These are phyloP conservation scores for Stenoptilia bipunctidactyla DNA, from an alignment of 2,888 invertebrate species.

Conservation along the genomic window DNA sequence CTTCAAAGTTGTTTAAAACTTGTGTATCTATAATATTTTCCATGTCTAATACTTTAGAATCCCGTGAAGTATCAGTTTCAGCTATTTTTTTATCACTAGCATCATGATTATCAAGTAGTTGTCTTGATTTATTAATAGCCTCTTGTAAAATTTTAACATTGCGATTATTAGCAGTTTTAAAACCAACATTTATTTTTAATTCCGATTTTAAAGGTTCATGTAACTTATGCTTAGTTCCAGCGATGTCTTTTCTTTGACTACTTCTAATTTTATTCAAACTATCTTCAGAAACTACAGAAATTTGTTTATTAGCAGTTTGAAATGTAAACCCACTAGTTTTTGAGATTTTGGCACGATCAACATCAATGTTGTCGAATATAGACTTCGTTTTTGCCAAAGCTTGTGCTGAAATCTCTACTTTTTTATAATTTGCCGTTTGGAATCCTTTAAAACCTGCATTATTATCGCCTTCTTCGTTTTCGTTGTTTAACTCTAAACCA, in stretches of 20 bases:
- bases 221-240: too few relatives aligned
- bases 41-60: not conserved
- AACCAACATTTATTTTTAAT: slow-evolving; percentile 10
- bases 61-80: too few relatives aligned
- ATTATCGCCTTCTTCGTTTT: not conserved
- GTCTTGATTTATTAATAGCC: slow-evolving; percentile 25
- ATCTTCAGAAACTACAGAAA: slow-evolving; percentile 15
- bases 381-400: slow-evolving; percentile 5
- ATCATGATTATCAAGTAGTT: slow-evolving; percentile 22
- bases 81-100: too few relatives aligned
- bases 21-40: slow-evolving; percentile 36
- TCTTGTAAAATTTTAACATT: slow-evolving; percentile 21
- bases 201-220: too few relatives aligned
- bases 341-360: not conserved
- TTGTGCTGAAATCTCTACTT: slow-evolving; percentile 21
- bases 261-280: too few relatives aligned
- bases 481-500: not conserved
- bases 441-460: slow-evolving; percentile 6
- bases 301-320: slow-evolving; percentile 18
- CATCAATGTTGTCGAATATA: not conserved
- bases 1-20: slow-evolving; percentile 45
- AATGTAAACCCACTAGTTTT: not conserved
- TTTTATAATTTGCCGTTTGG: slow-evolving; percentile 25
- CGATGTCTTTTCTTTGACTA: too few relatives aligned
- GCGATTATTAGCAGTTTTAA: slow-evolving; percentile 25